Conservation (phyloP, 2,113 vertebrate species). For the Hippolais icterina region DNA sequence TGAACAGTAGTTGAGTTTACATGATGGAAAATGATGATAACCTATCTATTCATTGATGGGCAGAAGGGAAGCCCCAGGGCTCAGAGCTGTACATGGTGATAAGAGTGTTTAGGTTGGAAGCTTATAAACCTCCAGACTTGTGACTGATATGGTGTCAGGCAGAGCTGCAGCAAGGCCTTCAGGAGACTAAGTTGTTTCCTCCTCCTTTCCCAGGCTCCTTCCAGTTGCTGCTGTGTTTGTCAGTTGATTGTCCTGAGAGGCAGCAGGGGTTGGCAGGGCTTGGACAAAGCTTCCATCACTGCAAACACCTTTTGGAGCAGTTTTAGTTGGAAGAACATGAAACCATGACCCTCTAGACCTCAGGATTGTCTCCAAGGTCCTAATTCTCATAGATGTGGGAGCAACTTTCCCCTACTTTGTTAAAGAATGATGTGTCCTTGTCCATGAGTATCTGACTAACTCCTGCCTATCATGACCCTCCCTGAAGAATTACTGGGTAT, state of each 20-base stretch:
- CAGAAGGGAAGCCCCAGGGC: not conserved
- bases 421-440: not conserved
- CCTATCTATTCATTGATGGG: not conserved
- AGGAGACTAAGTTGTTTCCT: not conserved
- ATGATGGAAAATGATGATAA: slow-evolving; percentile 28
- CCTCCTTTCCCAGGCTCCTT: not conserved
- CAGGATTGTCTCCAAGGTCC: not conserved
- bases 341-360: not conserved
- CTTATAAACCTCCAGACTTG: not conserved
- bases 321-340: not conserved
- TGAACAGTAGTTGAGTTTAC: slow-evolving; percentile 4
- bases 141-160: not conserved
- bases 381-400: not conserved
- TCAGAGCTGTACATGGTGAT: not conserved
- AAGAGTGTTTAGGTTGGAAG: slow-evolving; percentile 30
- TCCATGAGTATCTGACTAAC: not conserved
- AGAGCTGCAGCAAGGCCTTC: not conserved
- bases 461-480: not conserved
- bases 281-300: not conserved
- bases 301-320: not conserved
- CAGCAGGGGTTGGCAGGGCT: not conserved
- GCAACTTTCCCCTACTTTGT: not conserved
- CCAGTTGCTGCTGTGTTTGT: not conserved
- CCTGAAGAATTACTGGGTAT: not conserved
- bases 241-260: not conserved